Percentiles rank a stretch among this genome's conserved stretches.
Evolutionary conservation across 2,797 vertebrate species (phyloP).

Genomic region (Momotus momota): DNA sequence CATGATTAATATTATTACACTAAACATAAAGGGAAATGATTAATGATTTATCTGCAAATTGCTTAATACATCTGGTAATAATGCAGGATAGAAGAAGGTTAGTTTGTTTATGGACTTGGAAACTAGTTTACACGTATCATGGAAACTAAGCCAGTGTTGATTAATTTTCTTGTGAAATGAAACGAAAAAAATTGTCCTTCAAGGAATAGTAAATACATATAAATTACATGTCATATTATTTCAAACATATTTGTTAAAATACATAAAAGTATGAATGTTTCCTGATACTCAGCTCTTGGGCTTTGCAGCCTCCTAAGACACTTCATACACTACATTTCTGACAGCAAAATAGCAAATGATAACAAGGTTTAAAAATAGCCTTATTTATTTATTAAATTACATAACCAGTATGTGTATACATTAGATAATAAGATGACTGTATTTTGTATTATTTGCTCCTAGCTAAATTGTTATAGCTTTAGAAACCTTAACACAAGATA

Average conservation of each 20-base stretch:
- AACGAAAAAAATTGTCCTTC: background rate
- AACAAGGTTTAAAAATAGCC: background rate
- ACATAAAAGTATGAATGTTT: accelerated
- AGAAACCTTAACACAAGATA: background rate
- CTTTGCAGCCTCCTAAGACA: background rate
- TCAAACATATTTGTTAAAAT: background rate
- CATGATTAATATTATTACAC: slow-evolving; percentile 25
- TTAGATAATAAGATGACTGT: background rate
- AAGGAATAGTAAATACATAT: background rate
- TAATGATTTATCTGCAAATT: slow-evolving; percentile 32
- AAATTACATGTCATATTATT: background rate
- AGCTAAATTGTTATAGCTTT: background rate
- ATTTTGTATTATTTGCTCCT: background rate
- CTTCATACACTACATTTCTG: background rate
- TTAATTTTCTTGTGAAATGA: background rate
- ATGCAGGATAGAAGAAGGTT: background rate
- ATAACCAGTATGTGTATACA: background rate
- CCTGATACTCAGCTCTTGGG: background rate
- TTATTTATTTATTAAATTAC: background rate
- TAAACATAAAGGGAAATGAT: slow-evolving; percentile 21
- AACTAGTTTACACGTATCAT: background rate
- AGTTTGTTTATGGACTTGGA: background rate
- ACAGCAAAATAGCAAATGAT: background rate
- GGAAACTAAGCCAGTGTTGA: background rate
- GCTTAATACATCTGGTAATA: background rate